Base-by-base conservation (phyloP, 2,888 invertebrate genomes). In the Malacosoma neustria region DNA sequence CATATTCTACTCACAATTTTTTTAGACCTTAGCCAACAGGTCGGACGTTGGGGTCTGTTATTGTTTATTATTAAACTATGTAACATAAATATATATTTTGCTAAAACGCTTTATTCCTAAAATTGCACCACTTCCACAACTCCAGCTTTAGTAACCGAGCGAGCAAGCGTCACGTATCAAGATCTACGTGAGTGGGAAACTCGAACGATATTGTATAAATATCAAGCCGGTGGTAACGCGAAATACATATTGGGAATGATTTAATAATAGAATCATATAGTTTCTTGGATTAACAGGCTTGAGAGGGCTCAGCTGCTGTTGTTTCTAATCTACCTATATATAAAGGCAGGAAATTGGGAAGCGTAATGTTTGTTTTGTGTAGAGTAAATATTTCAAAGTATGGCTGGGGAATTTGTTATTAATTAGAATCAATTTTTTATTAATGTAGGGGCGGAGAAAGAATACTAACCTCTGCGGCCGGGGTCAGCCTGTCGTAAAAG, bases 141-240 rank as follows among this genome's bases (percentile, higher is more conserved):
- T 47, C 44, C 49, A 50, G 48, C 44, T 43, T 48, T 39, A 48
- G 42, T 43, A 45, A 48, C 46, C 54, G 40, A 54, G 54, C 43
- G 54, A 60, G 53, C 62, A 57, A 66, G 61, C 61, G 69, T 68
- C 70, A 72, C 71, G 71, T 67, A 43, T 54, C 54, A 38, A 51
- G 40, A 38, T 41, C 50, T 62, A 71, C 72, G 71, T 72, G 72
- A 58, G 54, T 36, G 37, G 56, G 51, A 57, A 67, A 54, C 61
- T 55, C 43, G 49, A 46, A 43, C 53, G 49, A 57, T 62, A 67
- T 68, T 60, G 60, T 62, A 62, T 62, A 54, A 63, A 62, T 55
- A 61, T 63, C 53, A 50, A 50, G 45, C 45, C 40, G n/a, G n/a
- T n/a, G n/a, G n/a, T n/a, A n/a, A 40, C 50, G 54, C 45, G 45